These are phyloP conservation scores for Plebejus melissa DNA, from an alignment of 2,888 invertebrate genomes.

Conservation along the genomic window DNA sequence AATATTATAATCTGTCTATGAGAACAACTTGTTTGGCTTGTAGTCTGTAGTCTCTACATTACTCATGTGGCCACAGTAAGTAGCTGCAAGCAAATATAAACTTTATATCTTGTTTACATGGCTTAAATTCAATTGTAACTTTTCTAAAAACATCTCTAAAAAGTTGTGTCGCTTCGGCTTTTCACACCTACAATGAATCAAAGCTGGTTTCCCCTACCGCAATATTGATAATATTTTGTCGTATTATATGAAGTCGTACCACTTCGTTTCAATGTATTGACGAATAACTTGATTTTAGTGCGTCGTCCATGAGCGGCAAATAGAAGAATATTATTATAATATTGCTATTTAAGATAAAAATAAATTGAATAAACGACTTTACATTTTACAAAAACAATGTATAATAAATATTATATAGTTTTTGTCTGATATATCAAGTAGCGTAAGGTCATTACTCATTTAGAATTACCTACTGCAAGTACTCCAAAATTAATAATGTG, in stretches of 20 bases:
- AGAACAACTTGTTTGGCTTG: too few relatives aligned
- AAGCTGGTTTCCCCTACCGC: neutral
- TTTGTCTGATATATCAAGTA: too few relatives aligned
- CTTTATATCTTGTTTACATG: neutral
- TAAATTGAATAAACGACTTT: too few relatives aligned
- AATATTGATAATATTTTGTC: slow-evolving; percentile 11
- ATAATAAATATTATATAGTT: too few relatives aligned
- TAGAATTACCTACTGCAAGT: too few relatives aligned
- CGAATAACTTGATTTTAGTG: neutral
- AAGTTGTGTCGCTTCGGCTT: neutral
- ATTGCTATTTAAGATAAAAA: too few relatives aligned
- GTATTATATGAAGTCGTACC: neutral
- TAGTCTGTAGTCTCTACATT: too few relatives aligned
- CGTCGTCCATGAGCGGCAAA: neutral
- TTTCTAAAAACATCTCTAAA: neutral
- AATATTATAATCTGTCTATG: too few relatives aligned
- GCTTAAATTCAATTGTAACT: neutral
- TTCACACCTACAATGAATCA: neutral
- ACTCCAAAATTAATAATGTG: too few relatives aligned
- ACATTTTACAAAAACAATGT: too few relatives aligned
- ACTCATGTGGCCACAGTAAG: neutral
- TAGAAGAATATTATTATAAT: neutral
- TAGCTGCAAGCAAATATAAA: neutral
- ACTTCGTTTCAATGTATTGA: neutral
- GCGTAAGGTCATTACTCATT: too few relatives aligned